These are phyloP conservation scores for Sesia apiformis DNA, from an alignment of 2,888 invertebrate genomes.

Conservation along the genomic window DNA sequence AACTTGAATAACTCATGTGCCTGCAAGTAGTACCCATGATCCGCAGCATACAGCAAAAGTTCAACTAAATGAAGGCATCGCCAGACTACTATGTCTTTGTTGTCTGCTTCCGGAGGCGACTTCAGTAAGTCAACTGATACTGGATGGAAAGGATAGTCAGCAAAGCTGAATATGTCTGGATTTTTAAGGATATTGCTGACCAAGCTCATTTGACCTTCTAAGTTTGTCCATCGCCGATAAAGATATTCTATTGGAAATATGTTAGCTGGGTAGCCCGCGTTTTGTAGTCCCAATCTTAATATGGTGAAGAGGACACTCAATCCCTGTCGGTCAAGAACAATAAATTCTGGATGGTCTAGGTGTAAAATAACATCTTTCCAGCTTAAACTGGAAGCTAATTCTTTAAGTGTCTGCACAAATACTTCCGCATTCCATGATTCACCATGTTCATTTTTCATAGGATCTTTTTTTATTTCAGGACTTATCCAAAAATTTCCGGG, in stretches of 20 bases:
- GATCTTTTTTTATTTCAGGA: conserved; percentile 72
- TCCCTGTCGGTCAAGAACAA: conserved; percentile 90
- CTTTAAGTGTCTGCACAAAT: conserved; percentile 93
- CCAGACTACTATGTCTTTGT: conserved; percentile 95
- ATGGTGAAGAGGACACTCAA: conserved; percentile 88
- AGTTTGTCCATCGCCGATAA: conserved; percentile 94
- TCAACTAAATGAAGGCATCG: conserved; percentile 94
- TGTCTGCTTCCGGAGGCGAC: conserved; percentile 94
- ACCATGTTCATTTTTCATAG: conserved; percentile 48
- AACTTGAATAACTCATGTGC: conserved; percentile 93
- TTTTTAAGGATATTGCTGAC: conserved; percentile 90
- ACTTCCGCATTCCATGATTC: conserved; percentile 94
- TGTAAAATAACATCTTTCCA: conserved; percentile 96
- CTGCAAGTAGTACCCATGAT: conserved; percentile 87
- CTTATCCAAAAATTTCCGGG: conserved; percentile 79
- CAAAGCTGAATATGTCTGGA: conserved; percentile 95
- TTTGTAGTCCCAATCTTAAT: conserved; percentile 85
- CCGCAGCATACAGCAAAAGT: conserved; percentile 88
- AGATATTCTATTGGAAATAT: conserved; percentile 91
- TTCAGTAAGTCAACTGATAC: conserved; percentile 93
- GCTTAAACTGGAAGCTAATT: conserved; percentile 87
- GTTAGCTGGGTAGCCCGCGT: conserved; percentile 80
- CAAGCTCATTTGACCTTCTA: conserved; percentile 93
- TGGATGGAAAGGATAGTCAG: conserved; percentile 91
- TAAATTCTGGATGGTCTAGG: conserved; percentile 92